Conservation (phyloP, 1,140 invertebrate genomes). For the Drosophila pseudoobscura region DNA sequence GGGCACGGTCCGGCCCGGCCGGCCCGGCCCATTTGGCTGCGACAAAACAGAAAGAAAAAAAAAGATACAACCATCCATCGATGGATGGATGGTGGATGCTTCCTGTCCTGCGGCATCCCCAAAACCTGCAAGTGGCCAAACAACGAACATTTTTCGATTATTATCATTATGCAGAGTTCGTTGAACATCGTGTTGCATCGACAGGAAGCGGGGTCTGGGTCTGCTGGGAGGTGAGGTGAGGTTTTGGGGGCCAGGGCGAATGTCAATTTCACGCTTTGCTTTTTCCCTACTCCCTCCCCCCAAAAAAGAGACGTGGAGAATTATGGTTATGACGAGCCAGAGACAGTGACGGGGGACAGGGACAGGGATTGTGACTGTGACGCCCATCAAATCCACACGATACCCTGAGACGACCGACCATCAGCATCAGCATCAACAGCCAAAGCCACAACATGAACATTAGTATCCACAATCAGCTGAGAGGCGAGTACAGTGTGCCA, state of each 20-base stretch:
- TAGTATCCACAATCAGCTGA: neutral
- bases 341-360: slow-evolving; percentile 13
- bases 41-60: neutral
- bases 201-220: slow-evolving; percentile 13
- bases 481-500: too few relatives aligned
- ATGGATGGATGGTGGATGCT: slow-evolving; percentile 29
- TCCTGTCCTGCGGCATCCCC: slow-evolving; percentile 52
- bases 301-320: slow-evolving; percentile 48
- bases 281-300: slow-evolving; percentile 13
- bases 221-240: slow-evolving; percentile 1
- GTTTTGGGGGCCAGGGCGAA: slow-evolving; percentile 50
- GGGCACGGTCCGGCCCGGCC: slow-evolving; percentile 40
- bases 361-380: slow-evolving; percentile 9
- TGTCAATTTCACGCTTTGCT: slow-evolving; percentile 74
- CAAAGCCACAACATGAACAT: slow-evolving; percentile 8
- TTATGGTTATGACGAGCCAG: slow-evolving; percentile 71
- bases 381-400: slow-evolving; percentile 66
- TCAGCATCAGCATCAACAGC: slow-evolving; percentile 2
- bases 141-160: slow-evolving; percentile 32
- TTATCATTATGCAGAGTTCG: slow-evolving; percentile 66
- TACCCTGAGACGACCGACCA: slow-evolving; percentile 36
- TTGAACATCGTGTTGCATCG: slow-evolving; percentile 56
- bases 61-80: slow-evolving; percentile 9
- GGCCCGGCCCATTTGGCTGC: neutral
- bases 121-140: slow-evolving; percentile 33